Percentiles rank a stretch among this genome's conserved stretches.
phyloP scores from a whole-genome alignment of 2,888 invertebrate species.

The Drosophila prostipennis region DNA sequence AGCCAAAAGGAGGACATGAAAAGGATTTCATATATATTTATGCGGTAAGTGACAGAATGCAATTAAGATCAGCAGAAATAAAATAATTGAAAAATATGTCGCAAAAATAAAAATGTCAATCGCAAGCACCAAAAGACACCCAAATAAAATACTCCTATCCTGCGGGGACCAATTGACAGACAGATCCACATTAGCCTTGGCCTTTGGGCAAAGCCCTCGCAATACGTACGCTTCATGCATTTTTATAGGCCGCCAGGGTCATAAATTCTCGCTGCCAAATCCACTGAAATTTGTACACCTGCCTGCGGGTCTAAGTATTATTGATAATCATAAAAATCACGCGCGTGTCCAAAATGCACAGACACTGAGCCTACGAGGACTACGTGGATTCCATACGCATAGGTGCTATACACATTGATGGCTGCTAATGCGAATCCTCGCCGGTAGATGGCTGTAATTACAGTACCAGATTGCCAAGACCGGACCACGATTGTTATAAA shows the following conservation, averaged over 20 bases:
- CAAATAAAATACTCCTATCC: neutral
- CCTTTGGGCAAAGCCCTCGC: slow-evolving; percentile 10
- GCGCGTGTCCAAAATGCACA: slow-evolving; percentile 70
- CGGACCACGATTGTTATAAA: slow-evolving; percentile 51
- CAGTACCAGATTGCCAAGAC: slow-evolving; percentile 47
- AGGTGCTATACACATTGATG: slow-evolving; percentile 41
- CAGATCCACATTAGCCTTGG: slow-evolving; percentile 29
- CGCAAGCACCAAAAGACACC: slow-evolving; percentile 1
- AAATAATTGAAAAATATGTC: slow-evolving; percentile 20
- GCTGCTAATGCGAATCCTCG: slow-evolving; percentile 42
- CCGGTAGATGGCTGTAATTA: slow-evolving; percentile 47
- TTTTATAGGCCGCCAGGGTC: slow-evolving; percentile 60
- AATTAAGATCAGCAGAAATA: slow-evolving; percentile 44
- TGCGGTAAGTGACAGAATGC: slow-evolving; percentile 37
- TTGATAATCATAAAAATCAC: slow-evolving; percentile 73
- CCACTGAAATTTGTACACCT: slow-evolving; percentile 73
- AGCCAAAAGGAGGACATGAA: slow-evolving; percentile 27
- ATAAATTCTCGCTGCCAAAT: slow-evolving; percentile 63
- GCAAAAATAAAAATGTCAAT: slow-evolving; percentile 25
- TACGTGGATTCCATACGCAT: slow-evolving; percentile 62
- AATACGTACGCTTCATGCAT: slow-evolving; percentile 66
- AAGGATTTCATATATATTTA: slow-evolving; percentile 24
- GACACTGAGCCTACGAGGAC: slow-evolving; percentile 42
- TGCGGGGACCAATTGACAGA: slow-evolving; percentile 11
- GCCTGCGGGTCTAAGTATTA: slow-evolving; percentile 63